Percentiles rank a stretch among this genome's conserved stretches.
phyloP scores from a whole-genome alignment of 2,113 vertebrate species.

The Thamnaconus septentrionalis region DNA sequence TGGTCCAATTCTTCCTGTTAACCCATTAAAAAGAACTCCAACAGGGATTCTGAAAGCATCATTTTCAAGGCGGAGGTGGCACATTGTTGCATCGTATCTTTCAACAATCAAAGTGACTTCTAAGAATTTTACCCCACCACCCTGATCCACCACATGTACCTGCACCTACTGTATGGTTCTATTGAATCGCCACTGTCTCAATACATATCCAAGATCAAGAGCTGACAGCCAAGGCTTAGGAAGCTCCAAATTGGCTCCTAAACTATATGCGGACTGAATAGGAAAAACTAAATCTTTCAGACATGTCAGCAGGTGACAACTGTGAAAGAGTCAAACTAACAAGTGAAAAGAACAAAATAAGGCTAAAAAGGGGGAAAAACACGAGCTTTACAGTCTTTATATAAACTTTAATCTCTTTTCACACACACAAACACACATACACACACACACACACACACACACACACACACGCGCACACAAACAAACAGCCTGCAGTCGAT shows the following conservation, averaged over 20 bases:
- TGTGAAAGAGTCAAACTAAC: slow-evolving; percentile 33
- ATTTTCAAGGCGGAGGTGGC: too few relatives aligned
- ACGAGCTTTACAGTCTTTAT: slow-evolving; percentile 34
- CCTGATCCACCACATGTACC: too few relatives aligned
- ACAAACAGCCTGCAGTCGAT: slow-evolving; percentile 39
- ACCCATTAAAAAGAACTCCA: too few relatives aligned
- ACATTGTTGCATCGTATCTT: too few relatives aligned
- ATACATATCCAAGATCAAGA: not conserved
- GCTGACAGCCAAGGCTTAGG: not conserved
- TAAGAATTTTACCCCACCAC: too few relatives aligned
- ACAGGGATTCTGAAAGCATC: too few relatives aligned
- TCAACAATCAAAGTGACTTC: too few relatives aligned
- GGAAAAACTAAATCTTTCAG: slow-evolving; percentile 10
- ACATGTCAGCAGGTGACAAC: slow-evolving; percentile 23
- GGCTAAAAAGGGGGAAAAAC: slow-evolving; percentile 20
- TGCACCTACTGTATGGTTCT: too few relatives aligned
- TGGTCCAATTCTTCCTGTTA: too few relatives aligned
- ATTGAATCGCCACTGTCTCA: not conserved
- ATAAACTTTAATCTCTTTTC: slow-evolving; percentile 29
- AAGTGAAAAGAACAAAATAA: slow-evolving; percentile 31
- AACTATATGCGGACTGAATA: slow-evolving; percentile 12
- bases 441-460: slow-evolving; percentile 17
- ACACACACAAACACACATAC: not conserved
- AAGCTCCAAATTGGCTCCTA: not conserved
- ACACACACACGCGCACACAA: slow-evolving; percentile 10